A percentile compares a stretch with the other conserved stretches of the same genome.
Evolutionary conservation across 2,888 invertebrate species (phyloP).

Genomic region (Athalia rosae): DNA sequence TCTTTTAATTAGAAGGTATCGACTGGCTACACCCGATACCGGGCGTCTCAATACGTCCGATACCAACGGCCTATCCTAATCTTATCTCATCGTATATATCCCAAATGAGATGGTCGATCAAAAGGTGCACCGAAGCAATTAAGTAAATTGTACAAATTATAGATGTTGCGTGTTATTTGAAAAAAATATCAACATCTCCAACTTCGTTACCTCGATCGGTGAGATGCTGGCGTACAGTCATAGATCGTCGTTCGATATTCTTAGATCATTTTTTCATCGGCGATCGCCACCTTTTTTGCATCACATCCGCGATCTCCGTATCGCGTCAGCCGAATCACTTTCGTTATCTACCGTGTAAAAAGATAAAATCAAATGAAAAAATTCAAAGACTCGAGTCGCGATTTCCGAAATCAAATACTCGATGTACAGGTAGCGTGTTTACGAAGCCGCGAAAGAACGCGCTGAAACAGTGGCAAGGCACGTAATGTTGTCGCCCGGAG

Average conservation of each 20-base stretch:
- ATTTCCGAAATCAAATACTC: too few relatives aligned
- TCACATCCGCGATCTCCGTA: conserved; percentile 8
- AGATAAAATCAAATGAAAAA: too few relatives aligned
- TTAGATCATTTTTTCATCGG: conserved; percentile 35
- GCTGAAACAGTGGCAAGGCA: conserved; percentile 28
- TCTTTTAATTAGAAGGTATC: conserved; percentile 40
- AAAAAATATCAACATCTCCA: conserved; percentile 20
- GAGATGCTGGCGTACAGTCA: not conserved
- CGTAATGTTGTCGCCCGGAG: conserved; percentile 35
- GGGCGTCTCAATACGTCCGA: not conserved
- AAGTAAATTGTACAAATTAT: conserved; percentile 23
- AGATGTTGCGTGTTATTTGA: conserved; percentile 8
- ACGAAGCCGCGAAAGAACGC: not conserved
- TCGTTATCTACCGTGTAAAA: not conserved
- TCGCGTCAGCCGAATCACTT: conserved; percentile 7
- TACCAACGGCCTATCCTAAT: not conserved
- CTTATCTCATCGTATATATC: conserved; percentile 28
- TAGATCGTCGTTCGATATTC: conserved; percentile 12
- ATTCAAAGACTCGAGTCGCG: too few relatives aligned
- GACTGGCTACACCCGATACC: not conserved
- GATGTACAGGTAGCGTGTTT: not conserved
- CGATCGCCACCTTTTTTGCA: conserved; percentile 29
- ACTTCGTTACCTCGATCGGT: conserved; percentile 25
- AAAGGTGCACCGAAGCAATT: conserved; percentile 25
- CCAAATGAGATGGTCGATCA: conserved; percentile 34